phyloP scores from a whole-genome alignment of 2,888 invertebrate genomes.

The Cephalotes varians region DNA sequence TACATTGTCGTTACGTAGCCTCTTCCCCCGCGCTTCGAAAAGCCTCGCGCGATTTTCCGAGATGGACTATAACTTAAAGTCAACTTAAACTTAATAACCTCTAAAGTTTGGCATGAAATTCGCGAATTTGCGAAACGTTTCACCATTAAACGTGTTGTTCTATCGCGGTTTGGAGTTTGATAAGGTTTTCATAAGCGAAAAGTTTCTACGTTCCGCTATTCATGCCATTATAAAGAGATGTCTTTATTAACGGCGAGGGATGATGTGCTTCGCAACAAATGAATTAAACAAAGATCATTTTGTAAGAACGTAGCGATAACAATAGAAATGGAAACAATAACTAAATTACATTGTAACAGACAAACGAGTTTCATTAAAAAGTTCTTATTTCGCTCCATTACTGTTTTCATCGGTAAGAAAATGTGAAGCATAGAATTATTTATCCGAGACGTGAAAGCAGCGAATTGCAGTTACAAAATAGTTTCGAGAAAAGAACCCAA shows the following conservation, averaged over 20 bases:
- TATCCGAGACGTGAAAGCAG: background rate
- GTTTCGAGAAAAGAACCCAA: background rate
- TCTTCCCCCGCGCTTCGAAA: background rate
- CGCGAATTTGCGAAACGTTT: constrained; percentile 27
- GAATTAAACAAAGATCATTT: constrained; percentile 9
- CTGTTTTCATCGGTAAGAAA: background rate
- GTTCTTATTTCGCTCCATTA: background rate
- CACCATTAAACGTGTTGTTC: constrained; percentile 4
- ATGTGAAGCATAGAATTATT: background rate
- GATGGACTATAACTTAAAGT: background rate
- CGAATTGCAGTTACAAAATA: constrained; percentile 3
- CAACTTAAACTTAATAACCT: constrained; percentile 34
- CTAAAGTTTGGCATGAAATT: constrained; percentile 26
- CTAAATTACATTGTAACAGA: background rate
- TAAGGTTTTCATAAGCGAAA: constrained; percentile 41
- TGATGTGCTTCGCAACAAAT: constrained; percentile 7
- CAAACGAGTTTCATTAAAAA: constrained; percentile 17
- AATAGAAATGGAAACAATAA: background rate
- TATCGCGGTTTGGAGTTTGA: constrained; percentile 9
- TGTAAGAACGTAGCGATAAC: background rate
- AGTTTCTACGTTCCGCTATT: background rate
- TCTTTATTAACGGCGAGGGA: background rate
- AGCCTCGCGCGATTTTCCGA: constrained; percentile 14
- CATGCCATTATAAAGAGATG: constrained; percentile 5
- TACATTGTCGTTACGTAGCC: background rate